phyloP scores from a whole-genome alignment of 2,113 vertebrate genomes.

The Stercorarius parasiticus region DNA sequence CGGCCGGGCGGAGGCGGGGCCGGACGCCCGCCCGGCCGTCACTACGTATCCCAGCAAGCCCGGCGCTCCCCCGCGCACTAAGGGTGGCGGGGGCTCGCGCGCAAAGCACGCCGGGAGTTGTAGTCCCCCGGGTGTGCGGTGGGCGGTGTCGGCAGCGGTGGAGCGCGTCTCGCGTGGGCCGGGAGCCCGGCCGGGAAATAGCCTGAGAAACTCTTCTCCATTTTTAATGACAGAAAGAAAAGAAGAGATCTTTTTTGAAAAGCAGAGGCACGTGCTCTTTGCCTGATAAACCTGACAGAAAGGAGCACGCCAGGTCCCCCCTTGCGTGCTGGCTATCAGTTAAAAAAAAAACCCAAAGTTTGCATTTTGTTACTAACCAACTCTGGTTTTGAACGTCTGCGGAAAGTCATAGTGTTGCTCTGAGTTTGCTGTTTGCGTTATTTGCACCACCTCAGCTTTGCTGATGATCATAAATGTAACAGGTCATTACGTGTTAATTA shows the following conservation, averaged over 20 bases:
- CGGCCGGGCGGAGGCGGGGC: background rate
- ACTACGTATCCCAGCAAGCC: background rate
- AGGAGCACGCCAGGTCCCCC: background rate
- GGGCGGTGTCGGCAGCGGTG: background rate
- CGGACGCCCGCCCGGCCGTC: accelerated
- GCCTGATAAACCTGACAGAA: background rate
- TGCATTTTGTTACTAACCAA: background rate
- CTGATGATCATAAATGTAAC: background rate
- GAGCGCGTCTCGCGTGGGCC: background rate
- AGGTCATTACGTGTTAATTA: background rate
- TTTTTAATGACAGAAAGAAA: background rate
- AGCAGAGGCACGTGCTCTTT: accelerated
- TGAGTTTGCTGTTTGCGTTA: background rate
- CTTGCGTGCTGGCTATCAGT: accelerated
- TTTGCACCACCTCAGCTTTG: background rate
- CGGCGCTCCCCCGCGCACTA: accelerated
- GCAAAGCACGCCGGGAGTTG: background rate
- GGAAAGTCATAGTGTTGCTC: background rate
- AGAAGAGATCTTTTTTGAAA: background rate
- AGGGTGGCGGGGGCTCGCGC: accelerated
- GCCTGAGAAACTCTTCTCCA: accelerated
- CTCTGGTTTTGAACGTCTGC: background rate
- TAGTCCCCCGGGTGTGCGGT: background rate
- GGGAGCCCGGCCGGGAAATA: background rate
- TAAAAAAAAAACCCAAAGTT: background rate